A percentile compares a stretch with the other conserved stretches of the same genome.
Conservation (phyloP, 2,888 invertebrate species). For the Nemurella pictetii region DNA sequence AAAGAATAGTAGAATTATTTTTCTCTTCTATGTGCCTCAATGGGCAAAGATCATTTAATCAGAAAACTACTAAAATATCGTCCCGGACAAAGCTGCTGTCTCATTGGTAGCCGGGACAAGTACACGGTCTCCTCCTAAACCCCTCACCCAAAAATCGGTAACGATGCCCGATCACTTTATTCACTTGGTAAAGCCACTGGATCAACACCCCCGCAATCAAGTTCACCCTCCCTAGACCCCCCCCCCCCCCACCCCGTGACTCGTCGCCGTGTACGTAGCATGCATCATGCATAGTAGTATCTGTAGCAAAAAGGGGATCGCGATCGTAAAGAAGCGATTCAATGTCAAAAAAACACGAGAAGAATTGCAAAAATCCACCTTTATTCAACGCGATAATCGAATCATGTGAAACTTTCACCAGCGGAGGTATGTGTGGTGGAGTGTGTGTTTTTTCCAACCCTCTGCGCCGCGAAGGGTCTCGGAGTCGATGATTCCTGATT, state of each 20-base stretch:
- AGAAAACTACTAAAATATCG: too few relatives aligned
- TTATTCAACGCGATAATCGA: conserved; percentile 24
- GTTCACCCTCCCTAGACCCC: not conserved
- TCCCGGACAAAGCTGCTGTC: too few relatives aligned
- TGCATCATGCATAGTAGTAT: not conserved
- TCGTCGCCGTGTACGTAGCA: not conserved
- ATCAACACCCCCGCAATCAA: conserved; percentile 13
- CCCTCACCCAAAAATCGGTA: not conserved
- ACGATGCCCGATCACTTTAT: conserved; percentile 10
- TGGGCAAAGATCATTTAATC: too few relatives aligned
- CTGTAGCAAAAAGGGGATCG: not conserved
- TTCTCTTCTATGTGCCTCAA: too few relatives aligned
- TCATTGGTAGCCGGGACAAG: not conserved
- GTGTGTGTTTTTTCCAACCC: not conserved
- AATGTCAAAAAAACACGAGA: conserved; percentile 30
- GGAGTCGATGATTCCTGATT: conserved; percentile 13
- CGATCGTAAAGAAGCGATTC: not conserved
- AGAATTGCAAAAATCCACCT: conserved; percentile 26
- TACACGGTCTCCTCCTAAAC: not conserved
- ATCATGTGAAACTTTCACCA: conserved; percentile 21
- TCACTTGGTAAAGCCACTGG: not conserved
- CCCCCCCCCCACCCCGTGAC: not conserved
- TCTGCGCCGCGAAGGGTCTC: not conserved
- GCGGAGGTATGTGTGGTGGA: not conserved
- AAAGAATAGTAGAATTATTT: too few relatives aligned